Evolutionary conservation across 2,797 vertebrate species (phyloP).

Genomic region (Xiphorhynchus erythropygius): DNA sequence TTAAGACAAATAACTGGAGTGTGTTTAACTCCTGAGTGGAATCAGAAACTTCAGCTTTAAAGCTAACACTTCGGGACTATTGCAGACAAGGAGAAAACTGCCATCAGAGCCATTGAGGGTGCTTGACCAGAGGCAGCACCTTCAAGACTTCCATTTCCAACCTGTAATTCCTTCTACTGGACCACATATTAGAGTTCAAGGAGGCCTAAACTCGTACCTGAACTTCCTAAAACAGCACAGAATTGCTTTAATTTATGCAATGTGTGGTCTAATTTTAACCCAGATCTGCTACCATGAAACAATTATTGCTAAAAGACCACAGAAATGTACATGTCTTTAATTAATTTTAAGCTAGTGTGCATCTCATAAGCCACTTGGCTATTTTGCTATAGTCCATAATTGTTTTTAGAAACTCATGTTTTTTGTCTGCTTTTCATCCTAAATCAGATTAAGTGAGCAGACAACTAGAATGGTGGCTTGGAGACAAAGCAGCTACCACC

Average conservation of each 20-base stretch:
- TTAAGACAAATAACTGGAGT: not conserved
- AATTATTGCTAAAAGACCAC: not conserved
- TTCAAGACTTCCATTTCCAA: not conserved
- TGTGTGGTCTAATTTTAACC: not conserved
- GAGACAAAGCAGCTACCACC: not conserved
- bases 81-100: not conserved
- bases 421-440: not conserved
- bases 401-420: not conserved
- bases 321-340: not conserved
- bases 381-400: not conserved
- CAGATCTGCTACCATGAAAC: not conserved
- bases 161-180: not conserved
- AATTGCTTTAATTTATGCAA: not conserved
- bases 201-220: not conserved
- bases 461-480: not conserved
- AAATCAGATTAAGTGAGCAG: not conserved
- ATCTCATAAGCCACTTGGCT: not conserved
- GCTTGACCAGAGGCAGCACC: not conserved
- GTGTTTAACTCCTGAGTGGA: not conserved
- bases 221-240: not conserved
- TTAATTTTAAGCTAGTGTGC: not conserved
- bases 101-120: not conserved
- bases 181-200: not conserved
- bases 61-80: not conserved
- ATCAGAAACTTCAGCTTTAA: not conserved